Conservation (phyloP, 2,888 invertebrate genomes). For the Clistopyga incitator region DNA sequence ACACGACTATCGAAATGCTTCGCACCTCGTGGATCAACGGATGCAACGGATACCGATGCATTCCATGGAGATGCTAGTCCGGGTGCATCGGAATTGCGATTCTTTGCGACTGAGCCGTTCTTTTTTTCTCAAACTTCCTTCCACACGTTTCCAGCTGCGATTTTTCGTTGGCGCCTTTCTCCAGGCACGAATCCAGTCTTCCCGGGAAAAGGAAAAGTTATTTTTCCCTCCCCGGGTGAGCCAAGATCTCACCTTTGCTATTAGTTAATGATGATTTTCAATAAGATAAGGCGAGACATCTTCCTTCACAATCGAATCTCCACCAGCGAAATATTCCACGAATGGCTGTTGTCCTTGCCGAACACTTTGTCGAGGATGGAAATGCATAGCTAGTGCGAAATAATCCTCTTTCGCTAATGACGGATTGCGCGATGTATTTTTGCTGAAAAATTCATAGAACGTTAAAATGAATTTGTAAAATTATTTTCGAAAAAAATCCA, state of each 20-base stretch:
- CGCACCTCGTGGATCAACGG: slow-evolving; percentile 6
- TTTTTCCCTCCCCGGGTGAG: slow-evolving; percentile 18
- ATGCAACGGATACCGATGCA: slow-evolving; percentile 44
- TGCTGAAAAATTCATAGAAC: too few species aligned
- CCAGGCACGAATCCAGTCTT: not conserved
- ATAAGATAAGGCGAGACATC: slow-evolving; percentile 62
- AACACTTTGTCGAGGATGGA: too few species aligned
- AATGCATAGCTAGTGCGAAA: too few species aligned
- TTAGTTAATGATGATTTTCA: slow-evolving; percentile 70
- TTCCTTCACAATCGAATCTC: slow-evolving; percentile 26
- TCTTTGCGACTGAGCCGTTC: not conserved
- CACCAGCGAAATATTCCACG: not conserved
- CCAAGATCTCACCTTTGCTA: slow-evolving; percentile 52
- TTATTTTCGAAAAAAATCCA: too few species aligned
- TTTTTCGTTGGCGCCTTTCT: slow-evolving; percentile 10
- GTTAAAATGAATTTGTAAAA: too few species aligned
- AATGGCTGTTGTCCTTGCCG: not conserved
- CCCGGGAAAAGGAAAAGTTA: slow-evolving; percentile 49
- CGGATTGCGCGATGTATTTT: too few species aligned
- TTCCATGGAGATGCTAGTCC: not conserved
- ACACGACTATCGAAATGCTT: not conserved
- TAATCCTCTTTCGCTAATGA: too few species aligned
- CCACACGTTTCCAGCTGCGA: not conserved
- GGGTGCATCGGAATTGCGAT: slow-evolving; percentile 22
- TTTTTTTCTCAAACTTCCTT: slow-evolving; percentile 15